Percentiles rank a stretch among this genome's conserved stretches.
phyloP scores from a whole-genome alignment of 2,888 invertebrate species.

The Helicoverpa assulta region DNA sequence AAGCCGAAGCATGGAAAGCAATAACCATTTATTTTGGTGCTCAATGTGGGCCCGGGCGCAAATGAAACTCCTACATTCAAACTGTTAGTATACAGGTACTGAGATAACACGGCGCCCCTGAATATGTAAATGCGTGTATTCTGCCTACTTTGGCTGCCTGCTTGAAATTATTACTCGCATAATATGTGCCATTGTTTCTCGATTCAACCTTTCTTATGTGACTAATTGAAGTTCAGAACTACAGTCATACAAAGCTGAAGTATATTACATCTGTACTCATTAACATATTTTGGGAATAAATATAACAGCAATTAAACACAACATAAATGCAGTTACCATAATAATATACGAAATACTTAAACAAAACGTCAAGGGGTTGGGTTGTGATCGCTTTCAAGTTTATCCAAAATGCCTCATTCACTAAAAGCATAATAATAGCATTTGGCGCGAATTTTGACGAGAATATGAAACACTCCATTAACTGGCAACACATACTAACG shows the following conservation, averaged over 20 bases:
- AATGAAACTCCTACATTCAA: slow-evolving; percentile 66
- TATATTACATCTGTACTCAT: too few species aligned
- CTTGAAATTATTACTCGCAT: slow-evolving; percentile 52
- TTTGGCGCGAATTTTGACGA: slow-evolving; percentile 8
- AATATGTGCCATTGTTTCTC: slow-evolving; percentile 48
- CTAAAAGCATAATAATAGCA: slow-evolving; percentile 26
- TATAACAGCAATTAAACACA: too few species aligned
- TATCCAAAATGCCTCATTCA: slow-evolving; percentile 16
- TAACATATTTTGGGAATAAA: too few species aligned
- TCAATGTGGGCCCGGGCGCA: slow-evolving; percentile 66
- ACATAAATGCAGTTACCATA: too few species aligned
- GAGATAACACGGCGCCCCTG: slow-evolving; percentile 37
- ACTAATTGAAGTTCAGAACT: slow-evolving; percentile 23
- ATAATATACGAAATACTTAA: neutral
- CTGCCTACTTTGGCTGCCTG: slow-evolving; percentile 28
- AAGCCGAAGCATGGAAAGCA: slow-evolving; percentile 61
- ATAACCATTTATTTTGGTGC: slow-evolving; percentile 72
- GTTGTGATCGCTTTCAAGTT: slow-evolving; percentile 28
- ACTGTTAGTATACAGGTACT: slow-evolving; percentile 44
- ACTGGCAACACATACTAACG: slow-evolving; percentile 35
- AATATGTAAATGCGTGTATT: slow-evolving; percentile 55
- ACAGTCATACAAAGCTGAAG: neutral
- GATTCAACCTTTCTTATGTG: slow-evolving; percentile 23
- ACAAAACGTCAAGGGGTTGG: neutral
- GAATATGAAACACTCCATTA: slow-evolving; percentile 34